phyloP scores from a whole-genome alignment of 1,140 invertebrate genomes.

The Chironomus tepperi region DNA sequence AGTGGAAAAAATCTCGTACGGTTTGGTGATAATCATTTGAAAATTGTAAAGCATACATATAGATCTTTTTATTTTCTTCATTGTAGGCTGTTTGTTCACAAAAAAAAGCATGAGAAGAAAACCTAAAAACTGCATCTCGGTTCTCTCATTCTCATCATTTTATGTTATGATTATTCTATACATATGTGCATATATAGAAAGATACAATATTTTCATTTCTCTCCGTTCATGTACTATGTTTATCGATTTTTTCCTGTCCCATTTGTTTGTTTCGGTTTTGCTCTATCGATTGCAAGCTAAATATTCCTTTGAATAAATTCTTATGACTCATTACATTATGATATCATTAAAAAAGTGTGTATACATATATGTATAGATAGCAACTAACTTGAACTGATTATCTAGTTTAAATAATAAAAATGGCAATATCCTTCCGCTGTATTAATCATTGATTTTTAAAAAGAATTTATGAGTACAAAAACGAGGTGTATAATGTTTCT shows the following conservation, averaged over 20 bases:
- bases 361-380: no score
- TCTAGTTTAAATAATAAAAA: no score
- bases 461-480: no score
- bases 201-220: neutral
- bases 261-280: neutral
- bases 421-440: no score
- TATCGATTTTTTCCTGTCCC: slow-evolving; percentile 12
- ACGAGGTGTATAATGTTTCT: neutral
- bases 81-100: slow-evolving; percentile 7
- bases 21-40: neutral
- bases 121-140: slow-evolving; percentile 1
- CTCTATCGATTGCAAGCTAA: neutral
- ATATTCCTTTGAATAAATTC: neutral
- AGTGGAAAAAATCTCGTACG: neutral
- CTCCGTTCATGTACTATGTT: neutral
- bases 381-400: no score
- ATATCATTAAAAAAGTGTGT: no score
- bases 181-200: slow-evolving; percentile 3
- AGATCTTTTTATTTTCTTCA: neutral
- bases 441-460: no score
- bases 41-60: neutral
- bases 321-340: no score
- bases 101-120: neutral
- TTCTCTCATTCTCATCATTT: neutral
- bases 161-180: neutral